Conservation (phyloP, 2,888 invertebrate species). For the Osmoderma eremita region DNA sequence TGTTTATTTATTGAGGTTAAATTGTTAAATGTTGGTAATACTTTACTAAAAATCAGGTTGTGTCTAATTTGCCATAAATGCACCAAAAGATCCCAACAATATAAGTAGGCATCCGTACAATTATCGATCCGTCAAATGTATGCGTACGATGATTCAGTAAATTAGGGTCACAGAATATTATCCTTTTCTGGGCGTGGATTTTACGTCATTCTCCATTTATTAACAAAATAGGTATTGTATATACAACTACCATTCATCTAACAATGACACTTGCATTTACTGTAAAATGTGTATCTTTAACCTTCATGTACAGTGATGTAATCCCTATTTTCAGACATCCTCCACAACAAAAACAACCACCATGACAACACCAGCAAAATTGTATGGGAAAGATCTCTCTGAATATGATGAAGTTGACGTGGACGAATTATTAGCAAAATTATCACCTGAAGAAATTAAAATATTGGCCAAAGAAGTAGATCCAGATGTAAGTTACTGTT, state of each 20-base stretch:
- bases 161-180: conserved; percentile 55
- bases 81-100: conserved; percentile 4
- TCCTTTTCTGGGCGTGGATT: conserved; percentile 55
- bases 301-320: conserved; percentile 4
- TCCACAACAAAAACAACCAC: conserved; percentile 89
- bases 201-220: conserved; percentile 40
- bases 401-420: conserved; percentile 96
- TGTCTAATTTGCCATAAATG: conserved; percentile 11
- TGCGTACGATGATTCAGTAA: conserved; percentile 48
- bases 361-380: conserved; percentile 89
- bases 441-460: conserved; percentile 95
- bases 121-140: conserved; percentile 37
- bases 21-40: conserved; percentile 10
- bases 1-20: conserved; percentile 20
- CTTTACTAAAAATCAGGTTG: background rate
- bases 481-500: conserved; percentile 89
- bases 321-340: conserved; percentile 78
- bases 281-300: conserved; percentile 32
- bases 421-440: conserved; percentile 91
- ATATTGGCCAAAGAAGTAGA: conserved; percentile 98
- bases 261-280: conserved; percentile 12
- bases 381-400: conserved; percentile 90
- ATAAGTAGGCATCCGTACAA: background rate
- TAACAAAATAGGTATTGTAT: conserved; percentile 35
- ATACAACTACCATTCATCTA: conserved; percentile 25